Evolutionary conservation across 2,113 vertebrate genomes (phyloP).

Genomic region (Microtus ochrogaster): DNA sequence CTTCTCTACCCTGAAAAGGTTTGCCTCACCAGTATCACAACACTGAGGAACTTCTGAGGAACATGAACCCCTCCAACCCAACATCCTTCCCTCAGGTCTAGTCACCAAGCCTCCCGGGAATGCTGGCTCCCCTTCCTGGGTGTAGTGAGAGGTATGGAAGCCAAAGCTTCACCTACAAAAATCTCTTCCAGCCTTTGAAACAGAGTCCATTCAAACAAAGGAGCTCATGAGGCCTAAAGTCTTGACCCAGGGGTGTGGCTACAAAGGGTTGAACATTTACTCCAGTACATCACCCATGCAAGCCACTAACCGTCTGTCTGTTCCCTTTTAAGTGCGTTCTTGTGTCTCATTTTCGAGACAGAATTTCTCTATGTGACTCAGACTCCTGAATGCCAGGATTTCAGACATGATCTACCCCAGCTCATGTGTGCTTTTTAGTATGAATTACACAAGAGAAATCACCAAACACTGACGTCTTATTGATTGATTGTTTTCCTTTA

Average conservation of each 20-base stretch:
- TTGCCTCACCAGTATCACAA: conserved; percentile 64
- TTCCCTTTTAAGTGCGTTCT: not conserved
- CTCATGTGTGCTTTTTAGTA: not conserved
- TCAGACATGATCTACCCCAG: not conserved
- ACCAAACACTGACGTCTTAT: not conserved
- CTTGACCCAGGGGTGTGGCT: no score
- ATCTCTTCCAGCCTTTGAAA: not conserved
- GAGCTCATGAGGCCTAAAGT: conserved; percentile 45
- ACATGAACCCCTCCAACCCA: not conserved
- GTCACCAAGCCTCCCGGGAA: conserved; percentile 63
- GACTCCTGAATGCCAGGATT: not conserved
- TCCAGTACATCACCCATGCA: not conserved
- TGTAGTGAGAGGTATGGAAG: not conserved
- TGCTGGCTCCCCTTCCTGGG: conserved; percentile 51
- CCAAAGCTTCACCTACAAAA: not conserved
- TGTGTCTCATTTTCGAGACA: not conserved
- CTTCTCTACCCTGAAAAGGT: not conserved
- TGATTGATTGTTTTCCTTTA: not conserved
- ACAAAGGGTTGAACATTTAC: not conserved
- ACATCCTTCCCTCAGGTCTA: conserved; percentile 46
- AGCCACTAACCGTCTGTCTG: not conserved
- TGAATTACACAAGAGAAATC: not conserved
- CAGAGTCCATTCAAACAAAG: conserved; percentile 58
- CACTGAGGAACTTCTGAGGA: not conserved
- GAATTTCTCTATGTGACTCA: not conserved